Base-by-base conservation (phyloP, 2,797 vertebrate species). In the Ammospiza maritima region DNA sequence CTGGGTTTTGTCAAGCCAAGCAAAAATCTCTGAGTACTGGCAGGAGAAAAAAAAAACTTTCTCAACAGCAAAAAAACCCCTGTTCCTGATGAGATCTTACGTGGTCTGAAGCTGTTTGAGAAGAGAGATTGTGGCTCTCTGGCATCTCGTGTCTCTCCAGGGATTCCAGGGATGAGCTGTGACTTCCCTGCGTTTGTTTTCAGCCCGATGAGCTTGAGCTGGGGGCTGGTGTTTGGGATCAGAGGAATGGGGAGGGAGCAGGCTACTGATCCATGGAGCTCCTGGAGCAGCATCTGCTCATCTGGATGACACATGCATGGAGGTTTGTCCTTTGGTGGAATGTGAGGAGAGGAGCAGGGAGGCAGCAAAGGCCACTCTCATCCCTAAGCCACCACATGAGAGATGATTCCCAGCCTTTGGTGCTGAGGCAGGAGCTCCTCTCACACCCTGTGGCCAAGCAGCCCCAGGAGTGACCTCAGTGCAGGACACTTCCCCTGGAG, bases 221-320 rank as follows among this genome's bases (percentile, higher is more conserved):
- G 90, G 38, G 45, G 80, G 74, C 94, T 94, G 91, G 64, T 87
- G 84, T 34, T 64, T 44, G 74, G 87, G 91, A 96, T 96, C 96
- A 93, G 95, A 96, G 79, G 88, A 38, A 61, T 16, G 27, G 88
- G 85, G 93, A 88, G 89, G 76, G 93, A 86, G 85, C 85, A 84
- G 90, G 89, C 93, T 96, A 84, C 88, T 92, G 95, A 83, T 93
- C 54, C 91, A 7, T 72, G 89, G 91, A 86, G 94, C 94, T 96
- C 76, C 93, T 89, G 77, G 76, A 94, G 94, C 88, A 93, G 79
- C 83, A 50, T 74, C 89, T 56, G 66, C 78, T 90, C 96, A 96
- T 96, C 96, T 96, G 96, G 93, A 25, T 86, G 79, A 88, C 96
- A 96, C 76, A 96, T 96, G 96, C 66, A 1, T 32, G 66, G 67